Conservation (phyloP, 2,113 vertebrate genomes). For the Dryoscopus gambensis region DNA sequence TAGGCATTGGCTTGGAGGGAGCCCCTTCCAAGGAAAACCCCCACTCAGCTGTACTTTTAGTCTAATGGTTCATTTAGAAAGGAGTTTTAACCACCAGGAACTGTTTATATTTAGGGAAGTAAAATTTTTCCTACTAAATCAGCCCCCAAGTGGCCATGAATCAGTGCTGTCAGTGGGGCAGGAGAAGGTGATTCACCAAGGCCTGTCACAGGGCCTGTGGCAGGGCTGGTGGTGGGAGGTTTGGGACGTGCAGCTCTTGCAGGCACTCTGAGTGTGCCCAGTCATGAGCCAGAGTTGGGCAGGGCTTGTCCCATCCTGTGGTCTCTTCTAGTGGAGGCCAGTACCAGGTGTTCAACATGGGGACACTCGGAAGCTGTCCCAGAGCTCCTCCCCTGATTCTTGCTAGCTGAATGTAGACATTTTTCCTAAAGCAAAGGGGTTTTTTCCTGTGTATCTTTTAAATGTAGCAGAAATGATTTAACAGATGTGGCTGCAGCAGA, state of each 20-base stretch:
- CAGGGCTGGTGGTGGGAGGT: not conserved
- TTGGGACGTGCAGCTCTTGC: not conserved
- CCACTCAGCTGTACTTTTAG: not conserved
- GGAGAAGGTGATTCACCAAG: not conserved
- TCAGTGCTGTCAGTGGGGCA: not conserved
- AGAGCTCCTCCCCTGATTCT: not conserved
- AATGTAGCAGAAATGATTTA: not conserved
- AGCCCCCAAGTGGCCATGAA: not conserved
- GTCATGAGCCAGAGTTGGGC: not conserved
- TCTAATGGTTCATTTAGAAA: not conserved
- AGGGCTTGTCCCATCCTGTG: not conserved
- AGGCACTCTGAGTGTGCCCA: not conserved
- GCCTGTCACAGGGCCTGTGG: not conserved
- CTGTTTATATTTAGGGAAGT: not conserved
- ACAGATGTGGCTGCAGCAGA: not conserved
- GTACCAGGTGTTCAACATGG: not conserved
- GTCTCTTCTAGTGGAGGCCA: not conserved
- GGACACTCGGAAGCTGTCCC: not conserved
- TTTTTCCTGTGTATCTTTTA: not conserved
- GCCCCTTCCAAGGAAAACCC: not conserved
- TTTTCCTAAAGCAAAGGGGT: not conserved
- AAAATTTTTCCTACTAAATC: not conserved
- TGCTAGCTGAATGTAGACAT: not conserved
- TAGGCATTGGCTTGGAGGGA: not conserved
- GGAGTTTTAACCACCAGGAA: not conserved